phyloP scores from a whole-genome alignment of 2,113 vertebrate genomes.

The Condylura cristata region DNA sequence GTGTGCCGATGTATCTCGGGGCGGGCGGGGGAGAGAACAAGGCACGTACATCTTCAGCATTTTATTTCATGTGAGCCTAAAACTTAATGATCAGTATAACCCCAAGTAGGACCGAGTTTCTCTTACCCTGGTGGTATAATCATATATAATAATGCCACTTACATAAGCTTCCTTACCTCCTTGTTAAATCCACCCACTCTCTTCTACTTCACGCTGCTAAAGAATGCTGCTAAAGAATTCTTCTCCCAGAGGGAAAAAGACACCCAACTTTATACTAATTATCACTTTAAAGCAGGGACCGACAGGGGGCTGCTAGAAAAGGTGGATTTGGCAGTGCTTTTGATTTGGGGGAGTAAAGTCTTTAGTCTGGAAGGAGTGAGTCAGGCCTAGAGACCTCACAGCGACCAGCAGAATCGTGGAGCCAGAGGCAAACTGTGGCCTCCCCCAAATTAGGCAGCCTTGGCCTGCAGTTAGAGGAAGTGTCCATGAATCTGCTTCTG shows the following conservation, averaged over 20 bases:
- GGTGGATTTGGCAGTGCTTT: background rate
- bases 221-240: slow-evolving; percentile 52
- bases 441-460: background rate
- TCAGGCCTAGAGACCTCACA: background rate
- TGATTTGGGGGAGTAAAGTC: background rate
- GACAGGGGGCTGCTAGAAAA: background rate
- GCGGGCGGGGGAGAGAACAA: background rate
- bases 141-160: slow-evolving; percentile 69
- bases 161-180: slow-evolving; percentile 55
- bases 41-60: slow-evolving; percentile 14
- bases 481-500: background rate
- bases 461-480: background rate
- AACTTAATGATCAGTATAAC: slow-evolving; percentile 44
- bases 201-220: slow-evolving; percentile 20
- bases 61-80: slow-evolving; percentile 50
- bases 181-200: slow-evolving; percentile 66
- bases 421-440: background rate
- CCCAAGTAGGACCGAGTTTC: slow-evolving; percentile 40
- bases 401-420: background rate
- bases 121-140: slow-evolving; percentile 51
- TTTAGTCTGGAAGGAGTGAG: background rate
- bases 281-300: slow-evolving; percentile 32
- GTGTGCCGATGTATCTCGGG: background rate
- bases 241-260: slow-evolving; percentile 58
- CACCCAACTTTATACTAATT: slow-evolving; percentile 53